These are phyloP conservation scores for Littorina saxatilis DNA, from an alignment of 1,140 invertebrate species.

Conservation along the genomic window DNA sequence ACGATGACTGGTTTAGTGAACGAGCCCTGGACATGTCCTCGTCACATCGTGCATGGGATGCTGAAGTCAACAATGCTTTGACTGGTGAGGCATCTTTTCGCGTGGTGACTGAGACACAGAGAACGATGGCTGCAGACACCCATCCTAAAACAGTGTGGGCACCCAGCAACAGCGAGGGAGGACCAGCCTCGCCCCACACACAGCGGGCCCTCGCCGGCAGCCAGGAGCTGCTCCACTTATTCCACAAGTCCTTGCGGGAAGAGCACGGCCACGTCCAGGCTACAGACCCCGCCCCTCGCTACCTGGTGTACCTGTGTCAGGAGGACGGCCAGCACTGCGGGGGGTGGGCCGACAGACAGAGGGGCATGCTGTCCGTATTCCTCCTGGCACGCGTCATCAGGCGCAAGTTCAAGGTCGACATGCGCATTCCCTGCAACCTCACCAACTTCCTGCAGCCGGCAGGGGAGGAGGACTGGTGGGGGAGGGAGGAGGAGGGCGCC, in stretches of 20 bases:
- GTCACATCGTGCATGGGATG: no score
- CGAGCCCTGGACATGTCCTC: no score
- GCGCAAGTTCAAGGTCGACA: conserved; percentile 49
- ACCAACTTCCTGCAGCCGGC: conserved; percentile 33
- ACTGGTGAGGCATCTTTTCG: no score
- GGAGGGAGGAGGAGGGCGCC: background rate
- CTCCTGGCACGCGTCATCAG: conserved; percentile 44
- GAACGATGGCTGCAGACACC: no score
- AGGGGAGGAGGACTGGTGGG: background rate
- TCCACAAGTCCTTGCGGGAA: no score
- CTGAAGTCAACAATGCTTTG: no score
- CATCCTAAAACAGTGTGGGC: no score
- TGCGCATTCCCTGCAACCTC: conserved; percentile 54
- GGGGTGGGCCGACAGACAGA: conserved; percentile 58
- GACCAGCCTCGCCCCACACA: background rate
- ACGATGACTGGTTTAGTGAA: no score
- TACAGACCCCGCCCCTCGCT: background rate
- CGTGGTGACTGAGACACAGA: no score
- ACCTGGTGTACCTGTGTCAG: conserved; percentile 55
- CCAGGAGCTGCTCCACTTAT: background rate
- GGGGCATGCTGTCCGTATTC: conserved; percentile 51
- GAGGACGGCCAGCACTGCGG: conserved; percentile 40
- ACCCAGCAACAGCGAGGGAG: no score
- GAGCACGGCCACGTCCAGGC: background rate
- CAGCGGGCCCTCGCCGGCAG: background rate